Evolutionary conservation across 2,888 invertebrate species (phyloP), one percentile per base, ranked within the genome.

Genomic region (Chrysina gloriosa): DNA sequence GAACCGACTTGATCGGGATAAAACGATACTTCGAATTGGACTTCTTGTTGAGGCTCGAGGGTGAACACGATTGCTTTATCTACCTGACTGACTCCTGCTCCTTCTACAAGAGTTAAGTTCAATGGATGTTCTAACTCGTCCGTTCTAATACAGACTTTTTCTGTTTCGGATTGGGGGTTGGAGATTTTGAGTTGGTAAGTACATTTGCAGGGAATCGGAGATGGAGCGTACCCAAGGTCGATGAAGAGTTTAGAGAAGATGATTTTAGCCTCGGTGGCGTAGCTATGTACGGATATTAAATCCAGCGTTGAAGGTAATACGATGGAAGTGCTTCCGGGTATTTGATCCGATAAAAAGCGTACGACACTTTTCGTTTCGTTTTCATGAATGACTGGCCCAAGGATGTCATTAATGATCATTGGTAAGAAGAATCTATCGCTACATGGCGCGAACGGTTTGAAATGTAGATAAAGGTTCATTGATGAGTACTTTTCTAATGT

Each of bases 391-490:
- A 86, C 85, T 4, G 89, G 89, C 0, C 89, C 89, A 52, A 89
- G 73, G 42, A 89, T 77, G 63, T 83, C 84, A 74, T 90, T 90
- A 14, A 89, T 80, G 74, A 86, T 82, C 68, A 88, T 84, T 0
- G 90, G 89, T 61, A 89, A 80, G 72, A 83, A 86, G 78, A 89
- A 86, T 61, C 86, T 85, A 74, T 87, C 88, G 68, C 86, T 86
- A 70, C 82, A 80, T 0, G 84, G 74, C 65, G 85, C 83, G 6
- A 76, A 71, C 0, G 85, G 85, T 36, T 72, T 70, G 67, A 85
- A 85, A 69, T 84, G 82, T 1, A 85, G 68, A 69, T 77, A 82
- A 6, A 85, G 73, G 2, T 19, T 21, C 3, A 29, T n/a, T 4
- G n/a, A 1, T 5, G 14, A 11, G 6, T 9, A n/a, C 9, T 21